These are phyloP conservation scores for Laterallus jamaicensis DNA, from an alignment of 2,113 vertebrate species.

Conservation along the genomic window DNA sequence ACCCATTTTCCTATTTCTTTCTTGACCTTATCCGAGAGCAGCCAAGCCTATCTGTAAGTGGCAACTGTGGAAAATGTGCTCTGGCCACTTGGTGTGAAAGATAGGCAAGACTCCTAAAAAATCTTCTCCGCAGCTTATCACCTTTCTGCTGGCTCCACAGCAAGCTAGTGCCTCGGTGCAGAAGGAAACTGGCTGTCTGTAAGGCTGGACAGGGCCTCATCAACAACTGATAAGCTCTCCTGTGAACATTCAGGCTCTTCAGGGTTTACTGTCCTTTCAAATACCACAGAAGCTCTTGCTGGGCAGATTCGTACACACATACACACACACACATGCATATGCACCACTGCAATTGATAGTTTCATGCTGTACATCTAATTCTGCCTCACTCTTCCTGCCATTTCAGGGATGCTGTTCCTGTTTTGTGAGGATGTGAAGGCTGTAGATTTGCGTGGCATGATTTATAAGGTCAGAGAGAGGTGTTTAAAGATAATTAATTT, in stretches of 20 bases:
- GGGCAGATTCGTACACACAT: background rate
- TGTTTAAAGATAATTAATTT: background rate
- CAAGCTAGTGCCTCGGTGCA: slow-evolving; percentile 62
- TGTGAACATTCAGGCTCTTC: slow-evolving; percentile 74
- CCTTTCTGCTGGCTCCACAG: slow-evolving; percentile 83
- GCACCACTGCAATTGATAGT: background rate
- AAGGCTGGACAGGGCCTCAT: slow-evolving; percentile 82
- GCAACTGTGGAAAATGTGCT: slow-evolving; percentile 81
- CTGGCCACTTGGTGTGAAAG: slow-evolving; percentile 81
- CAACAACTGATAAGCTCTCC: slow-evolving; percentile 86
- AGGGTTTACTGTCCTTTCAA: slow-evolving; percentile 71
- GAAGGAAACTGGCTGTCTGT: slow-evolving; percentile 85
- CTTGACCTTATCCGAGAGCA: slow-evolving; percentile 72
- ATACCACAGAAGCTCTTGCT: slow-evolving; percentile 63
- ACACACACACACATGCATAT: background rate
- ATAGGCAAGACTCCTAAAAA: slow-evolving; percentile 84
- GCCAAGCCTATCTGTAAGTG: slow-evolving; percentile 77
- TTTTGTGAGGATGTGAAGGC: background rate
- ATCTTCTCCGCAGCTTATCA: slow-evolving; percentile 86
- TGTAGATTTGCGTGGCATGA: background rate
- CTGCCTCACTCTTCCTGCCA: accelerated
- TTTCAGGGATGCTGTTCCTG: background rate
- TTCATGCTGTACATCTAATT: background rate
- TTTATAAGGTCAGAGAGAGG: background rate
- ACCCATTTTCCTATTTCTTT: slow-evolving; percentile 69